These are phyloP conservation scores for Nycticebus coucang DNA, from an alignment of 2,113 vertebrate genomes.

Conservation along the genomic window DNA sequence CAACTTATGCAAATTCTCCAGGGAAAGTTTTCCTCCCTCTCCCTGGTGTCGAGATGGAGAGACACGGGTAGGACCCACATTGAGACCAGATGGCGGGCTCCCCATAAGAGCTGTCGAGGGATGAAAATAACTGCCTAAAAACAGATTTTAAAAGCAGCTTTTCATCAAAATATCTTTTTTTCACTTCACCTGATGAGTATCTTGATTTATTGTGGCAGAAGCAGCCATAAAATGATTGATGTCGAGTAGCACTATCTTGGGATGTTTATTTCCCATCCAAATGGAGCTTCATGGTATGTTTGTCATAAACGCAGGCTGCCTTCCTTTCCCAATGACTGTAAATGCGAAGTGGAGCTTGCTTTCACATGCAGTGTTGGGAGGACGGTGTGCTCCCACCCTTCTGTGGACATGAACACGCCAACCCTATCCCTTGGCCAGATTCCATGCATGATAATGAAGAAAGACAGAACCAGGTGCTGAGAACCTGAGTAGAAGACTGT, in stretches of 20 bases:
- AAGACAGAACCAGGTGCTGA: background rate
- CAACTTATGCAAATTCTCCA: background rate
- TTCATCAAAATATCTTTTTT: background rate
- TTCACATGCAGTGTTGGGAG: background rate
- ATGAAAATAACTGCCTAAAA: background rate
- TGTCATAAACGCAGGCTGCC: background rate
- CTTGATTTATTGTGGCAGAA: background rate
- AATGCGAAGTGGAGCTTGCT: background rate
- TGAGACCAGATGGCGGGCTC: background rate
- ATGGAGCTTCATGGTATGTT: background rate
- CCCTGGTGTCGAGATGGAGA: background rate
- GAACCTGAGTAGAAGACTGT: background rate
- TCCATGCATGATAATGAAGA: background rate
- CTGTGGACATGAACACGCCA: background rate
- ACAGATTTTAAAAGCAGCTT: background rate
- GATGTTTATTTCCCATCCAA: background rate
- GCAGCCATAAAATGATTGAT: background rate
- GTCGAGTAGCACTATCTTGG: background rate
- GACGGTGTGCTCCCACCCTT: background rate
- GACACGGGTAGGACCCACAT: background rate
- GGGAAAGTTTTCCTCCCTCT: background rate
- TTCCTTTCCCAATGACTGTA: background rate
- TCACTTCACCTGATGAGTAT: background rate
- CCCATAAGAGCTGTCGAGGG: background rate
- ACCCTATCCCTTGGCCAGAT: background rate